Evolutionary conservation across 2,113 vertebrate genomes (phyloP).

Genomic region (Melospiza melodia): DNA sequence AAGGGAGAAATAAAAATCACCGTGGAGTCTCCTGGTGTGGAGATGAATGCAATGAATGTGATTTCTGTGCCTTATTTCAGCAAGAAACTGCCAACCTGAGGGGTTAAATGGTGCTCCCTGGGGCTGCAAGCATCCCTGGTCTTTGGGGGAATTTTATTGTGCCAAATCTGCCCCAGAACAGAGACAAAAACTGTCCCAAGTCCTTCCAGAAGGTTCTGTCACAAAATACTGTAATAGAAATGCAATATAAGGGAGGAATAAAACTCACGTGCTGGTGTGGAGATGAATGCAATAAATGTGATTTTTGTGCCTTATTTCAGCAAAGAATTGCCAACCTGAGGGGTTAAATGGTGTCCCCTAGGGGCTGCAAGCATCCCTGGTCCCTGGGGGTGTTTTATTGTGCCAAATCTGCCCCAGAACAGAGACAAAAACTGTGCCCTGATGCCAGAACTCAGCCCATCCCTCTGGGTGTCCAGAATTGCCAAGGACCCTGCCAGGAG

Average conservation of each 20-base stretch:
- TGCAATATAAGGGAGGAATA: slow-evolving; percentile 39
- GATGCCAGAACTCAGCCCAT: too few relatives aligned
- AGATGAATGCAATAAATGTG: slow-evolving; percentile 3
- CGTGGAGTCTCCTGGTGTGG: neutral
- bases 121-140: too few relatives aligned
- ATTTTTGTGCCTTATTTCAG: neutral
- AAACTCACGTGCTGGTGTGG: slow-evolving; percentile 14
- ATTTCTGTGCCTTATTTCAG: neutral
- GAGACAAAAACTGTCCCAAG: fast-evolving
- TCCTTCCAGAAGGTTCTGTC: neutral
- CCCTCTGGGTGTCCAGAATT: too few relatives aligned
- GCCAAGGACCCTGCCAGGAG: too few relatives aligned
- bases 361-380: too few relatives aligned
- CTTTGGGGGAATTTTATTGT: too few relatives aligned
- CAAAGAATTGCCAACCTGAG: fast-evolving
- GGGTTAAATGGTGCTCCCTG: neutral
- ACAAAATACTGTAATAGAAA: neutral
- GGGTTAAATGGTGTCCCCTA: neutral
- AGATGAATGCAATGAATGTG: slow-evolving; percentile 1
- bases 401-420: neutral
- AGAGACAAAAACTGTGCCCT: too few relatives aligned
- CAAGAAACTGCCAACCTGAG: fast-evolving
- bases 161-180: neutral
- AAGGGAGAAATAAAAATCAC: slow-evolving; percentile 53
- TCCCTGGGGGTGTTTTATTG: too few relatives aligned